Conservation (phyloP, 1,140 invertebrate species). For the Drosophila mojavensis region DNA sequence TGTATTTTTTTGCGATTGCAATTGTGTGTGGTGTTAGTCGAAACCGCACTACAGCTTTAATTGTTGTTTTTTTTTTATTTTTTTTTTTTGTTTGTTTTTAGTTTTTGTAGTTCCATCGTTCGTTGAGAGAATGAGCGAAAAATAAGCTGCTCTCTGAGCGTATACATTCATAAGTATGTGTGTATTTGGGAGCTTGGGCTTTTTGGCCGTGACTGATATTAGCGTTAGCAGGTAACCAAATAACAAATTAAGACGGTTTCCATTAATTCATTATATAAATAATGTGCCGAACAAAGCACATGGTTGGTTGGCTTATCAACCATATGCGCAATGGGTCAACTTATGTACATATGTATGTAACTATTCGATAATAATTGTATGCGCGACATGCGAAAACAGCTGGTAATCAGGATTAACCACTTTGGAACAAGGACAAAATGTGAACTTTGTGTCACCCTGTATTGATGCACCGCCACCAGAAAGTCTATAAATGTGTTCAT, state of each 20-base stretch:
- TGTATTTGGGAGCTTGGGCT: constrained; percentile 25
- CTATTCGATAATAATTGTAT: constrained; percentile 40
- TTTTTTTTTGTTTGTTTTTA: constrained; percentile 1
- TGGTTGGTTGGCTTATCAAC: constrained; percentile 16
- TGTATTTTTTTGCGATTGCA: constrained; percentile 16
- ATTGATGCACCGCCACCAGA: constrained; percentile 1
- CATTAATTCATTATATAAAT: constrained; percentile 36
- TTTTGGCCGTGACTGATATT: constrained; percentile 49
- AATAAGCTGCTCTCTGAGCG: not conserved
- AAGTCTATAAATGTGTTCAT: not conserved
- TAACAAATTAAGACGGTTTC: constrained; percentile 29
- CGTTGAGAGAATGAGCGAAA: constrained; percentile 1
- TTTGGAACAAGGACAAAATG: constrained; percentile 29
- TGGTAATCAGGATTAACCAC: constrained; percentile 28
- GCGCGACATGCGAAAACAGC: constrained; percentile 15
- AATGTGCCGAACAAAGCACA: constrained; percentile 8
- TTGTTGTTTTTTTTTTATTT: not conserved
- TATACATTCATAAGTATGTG: not conserved
- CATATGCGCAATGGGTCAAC: not conserved
- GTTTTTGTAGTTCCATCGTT: constrained; percentile 20
- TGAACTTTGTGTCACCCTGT: constrained; percentile 35
- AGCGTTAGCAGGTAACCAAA: constrained; percentile 41
- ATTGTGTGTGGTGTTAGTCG: constrained; percentile 11
- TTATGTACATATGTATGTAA: not conserved
- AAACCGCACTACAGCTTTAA: constrained; percentile 41